Evolutionary conservation across 2,888 invertebrate genomes (phyloP).

Genomic region (Silvanus unidentatus): DNA sequence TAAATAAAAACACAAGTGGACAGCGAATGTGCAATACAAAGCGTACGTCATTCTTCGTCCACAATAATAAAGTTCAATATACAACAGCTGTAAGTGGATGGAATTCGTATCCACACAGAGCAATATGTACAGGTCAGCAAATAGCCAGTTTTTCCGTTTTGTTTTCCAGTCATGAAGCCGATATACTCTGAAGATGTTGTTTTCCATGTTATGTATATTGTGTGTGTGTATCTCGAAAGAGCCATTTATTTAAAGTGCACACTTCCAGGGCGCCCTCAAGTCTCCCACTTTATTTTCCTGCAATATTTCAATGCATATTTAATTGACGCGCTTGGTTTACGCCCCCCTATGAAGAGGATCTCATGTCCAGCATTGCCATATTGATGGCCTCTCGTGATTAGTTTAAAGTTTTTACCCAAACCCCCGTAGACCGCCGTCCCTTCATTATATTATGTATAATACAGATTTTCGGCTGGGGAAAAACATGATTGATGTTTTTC

Average conservation of each 20-base stretch:
- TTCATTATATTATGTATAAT: neutral
- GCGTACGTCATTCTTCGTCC: no score
- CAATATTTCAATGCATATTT: neutral
- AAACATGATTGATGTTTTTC: constrained; percentile 28
- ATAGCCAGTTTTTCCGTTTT: neutral
- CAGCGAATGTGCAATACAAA: no score
- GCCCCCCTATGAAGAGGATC: no score
- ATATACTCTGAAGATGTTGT: constrained; percentile 1
- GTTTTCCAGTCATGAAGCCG: constrained; percentile 2
- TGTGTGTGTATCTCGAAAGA: constrained; percentile 1
- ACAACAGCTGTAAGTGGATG: no score
- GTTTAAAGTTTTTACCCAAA: no score
- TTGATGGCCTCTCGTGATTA: no score
- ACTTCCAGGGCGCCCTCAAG: constrained; percentile 10
- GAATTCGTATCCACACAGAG: neutral
- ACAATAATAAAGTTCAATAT: no score
- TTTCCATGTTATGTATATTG: neutral
- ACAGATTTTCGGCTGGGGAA: constrained; percentile 1
- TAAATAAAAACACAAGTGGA: no score
- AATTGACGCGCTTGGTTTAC: neutral
- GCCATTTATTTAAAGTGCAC: constrained; percentile 15
- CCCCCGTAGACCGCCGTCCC: no score
- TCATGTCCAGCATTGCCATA: no score
- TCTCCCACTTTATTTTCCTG: neutral
- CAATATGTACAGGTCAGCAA: constrained; percentile 1